Evolutionary conservation across 2,797 vertebrate species (phyloP), one percentile per base, ranked within the genome.

Genomic region (Threskiornis aethiopicus): DNA sequence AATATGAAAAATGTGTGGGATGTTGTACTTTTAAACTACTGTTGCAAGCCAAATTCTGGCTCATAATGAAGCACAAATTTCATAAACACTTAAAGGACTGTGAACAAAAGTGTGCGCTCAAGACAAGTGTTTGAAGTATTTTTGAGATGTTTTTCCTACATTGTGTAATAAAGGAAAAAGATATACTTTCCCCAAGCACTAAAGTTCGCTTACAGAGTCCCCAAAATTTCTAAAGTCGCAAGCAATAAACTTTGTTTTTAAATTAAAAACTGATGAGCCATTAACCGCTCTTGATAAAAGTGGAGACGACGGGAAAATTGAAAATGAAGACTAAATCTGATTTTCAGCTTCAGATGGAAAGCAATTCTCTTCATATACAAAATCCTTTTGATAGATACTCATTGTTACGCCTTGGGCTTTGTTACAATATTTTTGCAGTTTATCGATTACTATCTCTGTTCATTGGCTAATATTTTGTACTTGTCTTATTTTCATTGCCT

Each of bases 401-500:
- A 75, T 24, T 90, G 84, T 17, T 61, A 67, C 5, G n/a, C 59
- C 42, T 41, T 55, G n/a, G 42, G 44, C 77, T 95, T 80, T 92
- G 31, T 86, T 81, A 79, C 14, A 17, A 66, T 62, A 93, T 71
- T 93, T 94, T 72, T 80, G 93, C 86, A 62, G 49, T 47, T 86
- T 90, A 88, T 93, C 6, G 69, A 95, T 93, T 70, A 89, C 61
- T 62, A 58, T 67, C 46, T 33, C 86, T 65, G 22, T 44, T 81
- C 54, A 54, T 17, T 71, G 58, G 62, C 62, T 96, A 93, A 90
- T 96, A 95, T 94, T 92, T 96, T 91, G 72, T 87, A 93, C 86
- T 85, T 93, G 90, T 87, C 89, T 96, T 89, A 89, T 91, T 97
- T 97, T 96, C 95, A 97, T 90, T 93, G 84, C 84, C 94, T 94